These are phyloP conservation scores for Gavialis gangeticus DNA, from an alignment of 2,113 vertebrate species.

Conservation along the genomic window DNA sequence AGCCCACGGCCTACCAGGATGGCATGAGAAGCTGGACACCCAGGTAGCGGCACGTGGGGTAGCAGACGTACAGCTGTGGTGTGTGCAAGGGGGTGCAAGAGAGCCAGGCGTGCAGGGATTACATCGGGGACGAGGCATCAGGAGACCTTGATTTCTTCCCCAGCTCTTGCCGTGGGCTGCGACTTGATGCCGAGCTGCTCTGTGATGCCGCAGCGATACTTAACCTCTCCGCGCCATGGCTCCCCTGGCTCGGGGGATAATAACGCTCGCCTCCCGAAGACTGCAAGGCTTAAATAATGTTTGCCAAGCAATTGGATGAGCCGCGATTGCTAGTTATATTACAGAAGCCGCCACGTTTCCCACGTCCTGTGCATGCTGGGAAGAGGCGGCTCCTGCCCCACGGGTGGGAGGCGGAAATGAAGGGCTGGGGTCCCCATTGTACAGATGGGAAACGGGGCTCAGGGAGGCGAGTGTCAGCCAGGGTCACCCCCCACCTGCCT, in stretches of 20 bases:
- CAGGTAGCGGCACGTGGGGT: too few species aligned
- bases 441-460: neutral
- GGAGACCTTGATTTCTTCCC: neutral
- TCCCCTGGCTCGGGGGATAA: neutral
- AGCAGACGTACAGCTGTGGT: too few species aligned
- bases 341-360: neutral
- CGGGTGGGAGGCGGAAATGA: neutral
- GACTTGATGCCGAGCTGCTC: neutral
- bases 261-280: neutral
- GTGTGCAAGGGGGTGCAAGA: too few species aligned
- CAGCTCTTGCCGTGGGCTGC: neutral
- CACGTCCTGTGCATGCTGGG: neutral
- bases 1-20: too few species aligned
- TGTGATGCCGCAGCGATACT: neutral
- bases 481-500: too few species aligned
- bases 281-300: neutral
- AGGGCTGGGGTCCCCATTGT: neutral
- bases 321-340: neutral
- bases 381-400: neutral
- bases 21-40: too few species aligned
- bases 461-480: too few species aligned
- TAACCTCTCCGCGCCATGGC: neutral
- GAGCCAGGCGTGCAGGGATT: neutral
- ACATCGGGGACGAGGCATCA: neutral
- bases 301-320: neutral